Conservation (phyloP, 2,888 invertebrate species). For the Pristionchus arcanus region DNA sequence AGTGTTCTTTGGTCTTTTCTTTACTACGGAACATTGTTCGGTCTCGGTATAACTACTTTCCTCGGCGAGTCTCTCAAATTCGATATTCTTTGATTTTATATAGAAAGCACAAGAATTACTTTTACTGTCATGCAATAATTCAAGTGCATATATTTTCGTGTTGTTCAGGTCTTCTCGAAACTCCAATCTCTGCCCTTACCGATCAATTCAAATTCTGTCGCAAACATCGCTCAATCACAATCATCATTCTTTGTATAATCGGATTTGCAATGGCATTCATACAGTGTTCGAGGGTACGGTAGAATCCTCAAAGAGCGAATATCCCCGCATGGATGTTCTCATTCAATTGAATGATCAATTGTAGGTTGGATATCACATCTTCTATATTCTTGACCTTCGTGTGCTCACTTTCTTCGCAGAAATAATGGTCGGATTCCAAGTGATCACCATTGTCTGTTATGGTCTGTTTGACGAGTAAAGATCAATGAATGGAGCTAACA, state of each 20-base stretch:
- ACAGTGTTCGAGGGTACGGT: not conserved
- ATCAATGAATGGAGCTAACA: no score
- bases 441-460: not conserved
- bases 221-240: slow-evolving; percentile 8
- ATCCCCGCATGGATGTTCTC: no score
- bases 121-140: not conserved
- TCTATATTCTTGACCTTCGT: slow-evolving; percentile 21
- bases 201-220: not conserved
- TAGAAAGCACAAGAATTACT: no score
- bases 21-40: not conserved
- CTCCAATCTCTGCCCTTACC: slow-evolving; percentile 1
- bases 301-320: no score
- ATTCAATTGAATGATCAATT: not conserved
- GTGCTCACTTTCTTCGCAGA: not conserved
- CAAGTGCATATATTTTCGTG: not conserved
- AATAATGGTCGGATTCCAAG: not conserved
- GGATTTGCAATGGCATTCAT: not conserved
- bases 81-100: not conserved
- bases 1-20: not conserved
- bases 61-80: not conserved
- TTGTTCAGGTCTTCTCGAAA: slow-evolving; percentile 16
- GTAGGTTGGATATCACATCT: slow-evolving; percentile 3
- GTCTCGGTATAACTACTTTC: not conserved
- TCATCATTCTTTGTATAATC: not conserved
- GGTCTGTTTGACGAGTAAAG: not conserved